These are phyloP conservation scores for Bombus fervidus DNA, from an alignment of 1,140 invertebrate genomes.

Conservation along the genomic window DNA sequence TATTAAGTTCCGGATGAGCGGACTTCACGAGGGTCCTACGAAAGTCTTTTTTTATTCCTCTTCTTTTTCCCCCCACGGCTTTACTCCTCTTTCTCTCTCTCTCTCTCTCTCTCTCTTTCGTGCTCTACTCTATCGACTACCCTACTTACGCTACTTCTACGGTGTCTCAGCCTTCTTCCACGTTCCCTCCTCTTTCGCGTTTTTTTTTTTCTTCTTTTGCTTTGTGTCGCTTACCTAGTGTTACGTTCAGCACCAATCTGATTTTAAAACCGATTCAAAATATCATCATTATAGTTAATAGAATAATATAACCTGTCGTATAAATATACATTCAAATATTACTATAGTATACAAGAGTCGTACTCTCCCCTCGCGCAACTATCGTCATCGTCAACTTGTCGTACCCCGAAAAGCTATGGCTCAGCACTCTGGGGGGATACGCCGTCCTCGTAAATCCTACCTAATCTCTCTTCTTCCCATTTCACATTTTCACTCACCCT, in stretches of 20 bases:
- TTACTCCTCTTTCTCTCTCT: background rate
- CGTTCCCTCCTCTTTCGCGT: conserved; percentile 76
- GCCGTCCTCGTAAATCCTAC: conserved; percentile 64
- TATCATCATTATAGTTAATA: conserved; percentile 80
- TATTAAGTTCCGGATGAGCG: conserved; percentile 51
- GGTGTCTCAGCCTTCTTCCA: conserved; percentile 82
- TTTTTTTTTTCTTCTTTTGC: conserved; percentile 28
- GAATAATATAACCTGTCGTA: conserved; percentile 79
- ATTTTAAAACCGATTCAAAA: conserved; percentile 81
- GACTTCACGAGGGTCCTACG: conserved; percentile 35
- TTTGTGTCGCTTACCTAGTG: conserved; percentile 71
- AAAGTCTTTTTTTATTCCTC: conserved; percentile 39
- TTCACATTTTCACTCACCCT: conserved; percentile 3
- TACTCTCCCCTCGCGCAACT: conserved; percentile 61
- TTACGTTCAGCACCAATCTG: conserved; percentile 82
- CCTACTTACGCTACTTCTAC: conserved; percentile 77
- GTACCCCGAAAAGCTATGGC: conserved; percentile 59
- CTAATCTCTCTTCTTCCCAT: conserved; percentile 52
- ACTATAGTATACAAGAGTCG: conserved; percentile 81
- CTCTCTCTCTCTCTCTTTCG: conserved; percentile 53
- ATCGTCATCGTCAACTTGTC: conserved; percentile 55
- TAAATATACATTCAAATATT: conserved; percentile 83
- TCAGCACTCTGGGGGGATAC: conserved; percentile 51
- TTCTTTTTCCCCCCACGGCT: background rate
- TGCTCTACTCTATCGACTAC: conserved; percentile 78